Base-by-base conservation (phyloP, 2,888 invertebrate genomes). In the Metacarcinus magister region DNA sequence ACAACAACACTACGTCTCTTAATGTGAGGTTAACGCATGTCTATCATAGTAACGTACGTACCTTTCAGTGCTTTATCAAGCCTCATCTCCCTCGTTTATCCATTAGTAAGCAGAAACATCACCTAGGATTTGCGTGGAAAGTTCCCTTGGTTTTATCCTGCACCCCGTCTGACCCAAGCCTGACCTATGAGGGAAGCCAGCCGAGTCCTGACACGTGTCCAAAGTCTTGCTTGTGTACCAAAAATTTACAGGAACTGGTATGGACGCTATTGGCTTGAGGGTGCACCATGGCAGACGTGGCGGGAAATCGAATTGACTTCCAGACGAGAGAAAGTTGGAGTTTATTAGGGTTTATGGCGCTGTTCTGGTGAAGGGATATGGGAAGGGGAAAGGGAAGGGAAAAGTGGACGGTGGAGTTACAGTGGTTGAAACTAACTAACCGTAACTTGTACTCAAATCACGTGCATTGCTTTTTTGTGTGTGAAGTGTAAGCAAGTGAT, bases 261-360 rank as follows among this genome's bases (percentile, higher is more conserved):
- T 28, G n/a, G n/a, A n/a, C 23, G 32, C 82, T 32, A 67, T 67
- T 67, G 67, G n/a, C 67, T 67, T 67, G n/a, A 67, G 67, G n/a
- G 23, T n/a, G 82, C 32, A 32, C 7, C 82, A 13, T 82, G 28
- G 82, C 82, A 82, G 32, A 82, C 82, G 82, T 82, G 82, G 32
- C 32, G 82, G 16, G 32, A 32, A 82, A 82, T 82, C 82, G 82
- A 82, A 82, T 82, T 82, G 82, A 82, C 82, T 82, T 16, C 82
- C 32, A 28, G 32, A 32, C 32, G 32, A 82, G 32, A 32, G 32
- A 82, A 82, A 82, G 28, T 10, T 32, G 13, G 82, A 32, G 28
- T 82, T 82, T 82, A 32, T 82, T 82, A 32, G 10, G 32, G 82
- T 82, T 28, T 82, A 82, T 82, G 23, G 82, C 82, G 32, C 82